These are phyloP conservation scores for Ophion ventricosus DNA, from an alignment of 2,888 invertebrate genomes.

Conservation along the genomic window DNA sequence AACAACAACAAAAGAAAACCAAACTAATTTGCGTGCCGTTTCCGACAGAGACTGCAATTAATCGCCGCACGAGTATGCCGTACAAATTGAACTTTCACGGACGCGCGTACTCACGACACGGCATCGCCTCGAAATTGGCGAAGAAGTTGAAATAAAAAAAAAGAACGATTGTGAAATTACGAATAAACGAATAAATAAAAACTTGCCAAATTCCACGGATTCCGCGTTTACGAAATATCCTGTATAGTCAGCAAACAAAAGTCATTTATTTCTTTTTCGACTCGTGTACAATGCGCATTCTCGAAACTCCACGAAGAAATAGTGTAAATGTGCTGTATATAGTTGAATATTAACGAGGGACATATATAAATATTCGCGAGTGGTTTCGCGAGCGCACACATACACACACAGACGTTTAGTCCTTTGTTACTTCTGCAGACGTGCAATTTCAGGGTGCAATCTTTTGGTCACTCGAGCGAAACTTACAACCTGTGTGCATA, in stretches of 20 bases:
- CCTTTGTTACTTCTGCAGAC: slow-evolving; percentile 24
- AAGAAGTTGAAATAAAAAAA: background rate
- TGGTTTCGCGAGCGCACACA: background rate
- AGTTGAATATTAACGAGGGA: background rate
- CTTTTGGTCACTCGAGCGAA: slow-evolving; percentile 56
- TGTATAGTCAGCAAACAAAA: background rate
- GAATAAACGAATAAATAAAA: background rate
- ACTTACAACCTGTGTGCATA: slow-evolving; percentile 10
- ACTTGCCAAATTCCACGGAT: background rate
- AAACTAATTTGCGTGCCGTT: slow-evolving; percentile 35
- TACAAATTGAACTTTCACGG: slow-evolving; percentile 43
- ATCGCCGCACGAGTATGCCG: slow-evolving; percentile 7
- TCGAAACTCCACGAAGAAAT: background rate
- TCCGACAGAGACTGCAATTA: slow-evolving; percentile 42
- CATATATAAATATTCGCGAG: background rate
- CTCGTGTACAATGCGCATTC: background rate
- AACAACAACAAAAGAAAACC: background rate
- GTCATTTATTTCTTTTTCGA: background rate
- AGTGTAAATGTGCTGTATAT: no score
- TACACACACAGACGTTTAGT: background rate
- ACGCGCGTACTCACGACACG: background rate
- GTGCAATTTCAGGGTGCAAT: slow-evolving; percentile 30
- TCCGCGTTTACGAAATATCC: background rate
- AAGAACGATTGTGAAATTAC: background rate
- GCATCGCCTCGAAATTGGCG: background rate